These are phyloP conservation scores for Trachelus iudaicus DNA, from an alignment of 2,888 invertebrate species.

Conservation along the genomic window DNA sequence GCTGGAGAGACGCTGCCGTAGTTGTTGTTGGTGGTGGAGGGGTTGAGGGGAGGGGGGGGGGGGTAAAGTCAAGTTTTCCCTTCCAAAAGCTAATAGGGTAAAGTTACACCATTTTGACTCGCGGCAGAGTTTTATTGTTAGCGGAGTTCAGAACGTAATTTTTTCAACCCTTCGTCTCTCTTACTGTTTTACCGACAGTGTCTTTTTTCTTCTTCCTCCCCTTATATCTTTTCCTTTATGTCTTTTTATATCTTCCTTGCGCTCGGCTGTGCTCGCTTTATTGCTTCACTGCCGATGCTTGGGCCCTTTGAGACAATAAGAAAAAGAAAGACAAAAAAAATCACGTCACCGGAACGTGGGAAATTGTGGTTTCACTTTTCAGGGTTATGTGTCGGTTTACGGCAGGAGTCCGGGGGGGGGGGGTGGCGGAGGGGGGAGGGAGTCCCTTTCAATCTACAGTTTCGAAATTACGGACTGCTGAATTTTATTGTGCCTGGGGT, in stretches of 20 bases:
- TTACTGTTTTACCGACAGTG: neutral
- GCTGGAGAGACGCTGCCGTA: neutral
- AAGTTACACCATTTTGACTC: constrained; percentile 44
- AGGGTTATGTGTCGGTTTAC: neutral
- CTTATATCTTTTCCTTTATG: neutral
- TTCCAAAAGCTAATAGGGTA: constrained; percentile 52
- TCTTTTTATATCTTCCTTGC: constrained; percentile 15
- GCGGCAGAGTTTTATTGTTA: constrained; percentile 47
- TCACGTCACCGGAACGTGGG: neutral
- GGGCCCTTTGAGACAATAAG: neutral
- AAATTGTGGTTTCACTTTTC: neutral
- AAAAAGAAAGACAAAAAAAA: neutral
- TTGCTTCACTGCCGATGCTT: constrained; percentile 2
- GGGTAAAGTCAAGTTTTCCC: constrained; percentile 12
- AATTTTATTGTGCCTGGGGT: neutral
- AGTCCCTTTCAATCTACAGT: neutral
- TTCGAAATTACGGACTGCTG: neutral
- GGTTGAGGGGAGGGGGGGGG: neutral
- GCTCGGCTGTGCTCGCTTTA: constrained; percentile 9
- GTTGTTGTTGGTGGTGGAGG: neutral
- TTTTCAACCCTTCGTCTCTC: constrained; percentile 32
- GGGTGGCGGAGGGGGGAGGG: no score
- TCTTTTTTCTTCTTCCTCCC: neutral
- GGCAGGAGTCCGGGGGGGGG: no score
- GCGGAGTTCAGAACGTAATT: constrained; percentile 44